These are phyloP conservation scores for Gymnoscopelus braueri DNA, from an alignment of 2,797 vertebrate genomes.

Conservation along the genomic window DNA sequence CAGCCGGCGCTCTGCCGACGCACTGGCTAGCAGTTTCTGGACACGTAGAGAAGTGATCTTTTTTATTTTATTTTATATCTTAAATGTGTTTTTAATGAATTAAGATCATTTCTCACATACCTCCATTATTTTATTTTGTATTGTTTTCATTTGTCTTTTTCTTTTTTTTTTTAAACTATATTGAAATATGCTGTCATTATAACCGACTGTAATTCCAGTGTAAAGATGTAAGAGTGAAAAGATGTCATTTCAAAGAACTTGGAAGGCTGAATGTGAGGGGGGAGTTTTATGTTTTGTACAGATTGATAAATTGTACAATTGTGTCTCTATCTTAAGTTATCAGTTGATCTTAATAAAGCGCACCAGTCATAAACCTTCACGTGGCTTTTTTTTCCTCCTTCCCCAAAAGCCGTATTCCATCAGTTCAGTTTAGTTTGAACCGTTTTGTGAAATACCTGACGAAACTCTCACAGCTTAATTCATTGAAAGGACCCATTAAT, in stretches of 20 bases:
- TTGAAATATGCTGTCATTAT: slow-evolving; percentile 55
- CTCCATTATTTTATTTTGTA: slow-evolving; percentile 36
- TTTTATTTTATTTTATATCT: slow-evolving; percentile 29
- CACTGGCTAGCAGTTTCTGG: slow-evolving; percentile 25
- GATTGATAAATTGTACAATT: slow-evolving; percentile 80
- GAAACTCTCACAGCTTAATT: too few relatives aligned
- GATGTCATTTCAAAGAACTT: slow-evolving; percentile 61
- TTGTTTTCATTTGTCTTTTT: slow-evolving; percentile 47
- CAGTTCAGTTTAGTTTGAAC: too few relatives aligned
- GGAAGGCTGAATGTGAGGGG: slow-evolving; percentile 56
- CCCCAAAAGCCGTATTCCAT: too few relatives aligned
- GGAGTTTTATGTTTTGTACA: slow-evolving; percentile 79
- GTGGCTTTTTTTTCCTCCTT: not conserved
- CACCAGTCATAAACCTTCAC: slow-evolving; percentile 75
- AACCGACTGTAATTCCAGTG: slow-evolving; percentile 77
- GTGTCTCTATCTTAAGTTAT: slow-evolving; percentile 83
- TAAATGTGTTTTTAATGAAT: slow-evolving; percentile 21
- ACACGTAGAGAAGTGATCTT: slow-evolving; percentile 41
- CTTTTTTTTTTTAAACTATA: slow-evolving; percentile 44
- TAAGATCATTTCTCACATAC: slow-evolving; percentile 49
- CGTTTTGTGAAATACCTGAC: too few relatives aligned
- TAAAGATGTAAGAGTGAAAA: slow-evolving; percentile 62
- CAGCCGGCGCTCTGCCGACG: slow-evolving; percentile 46
- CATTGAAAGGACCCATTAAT: too few relatives aligned
- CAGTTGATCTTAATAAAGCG: slow-evolving; percentile 80